Percentiles rank a stretch among this genome's conserved stretches.
Evolutionary conservation across 2,113 vertebrate genomes (phyloP).

Genomic region (Dryoscopus gambensis): DNA sequence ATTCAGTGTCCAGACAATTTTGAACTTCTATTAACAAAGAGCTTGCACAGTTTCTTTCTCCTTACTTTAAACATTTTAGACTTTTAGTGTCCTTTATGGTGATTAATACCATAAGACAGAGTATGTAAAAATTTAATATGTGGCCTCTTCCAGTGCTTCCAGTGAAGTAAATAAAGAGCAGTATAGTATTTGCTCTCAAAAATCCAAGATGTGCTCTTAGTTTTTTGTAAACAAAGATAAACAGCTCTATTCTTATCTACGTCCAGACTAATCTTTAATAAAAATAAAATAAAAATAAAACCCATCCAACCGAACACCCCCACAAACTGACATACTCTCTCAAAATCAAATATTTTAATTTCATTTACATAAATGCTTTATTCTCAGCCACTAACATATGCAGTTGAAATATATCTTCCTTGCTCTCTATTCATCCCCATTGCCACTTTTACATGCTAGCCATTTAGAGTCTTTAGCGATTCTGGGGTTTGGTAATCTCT

Average conservation of each 20-base stretch:
- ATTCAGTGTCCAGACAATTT: background rate
- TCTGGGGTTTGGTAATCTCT: background rate
- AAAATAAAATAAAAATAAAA: background rate
- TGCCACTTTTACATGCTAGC: background rate
- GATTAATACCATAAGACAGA: background rate
- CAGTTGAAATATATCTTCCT: background rate
- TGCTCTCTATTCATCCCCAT: background rate
- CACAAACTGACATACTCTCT: background rate
- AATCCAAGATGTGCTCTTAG: background rate
- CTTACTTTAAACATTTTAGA: background rate
- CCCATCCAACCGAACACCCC: fast-evolving
- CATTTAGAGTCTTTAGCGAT: background rate
- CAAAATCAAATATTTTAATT: background rate
- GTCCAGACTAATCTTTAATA: background rate
- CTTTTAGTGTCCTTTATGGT: background rate
- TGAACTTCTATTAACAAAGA: background rate
- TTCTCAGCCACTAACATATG: background rate
- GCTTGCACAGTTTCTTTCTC: background rate
- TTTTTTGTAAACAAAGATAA: background rate
- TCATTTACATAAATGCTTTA: background rate
- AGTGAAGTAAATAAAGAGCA: background rate
- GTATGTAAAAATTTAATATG: background rate
- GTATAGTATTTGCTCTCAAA: background rate
- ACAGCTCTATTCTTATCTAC: background rate
- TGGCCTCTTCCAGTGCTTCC: background rate